Conservation (phyloP, 1,140 invertebrate genomes). For the Nebria ingens region DNA sequence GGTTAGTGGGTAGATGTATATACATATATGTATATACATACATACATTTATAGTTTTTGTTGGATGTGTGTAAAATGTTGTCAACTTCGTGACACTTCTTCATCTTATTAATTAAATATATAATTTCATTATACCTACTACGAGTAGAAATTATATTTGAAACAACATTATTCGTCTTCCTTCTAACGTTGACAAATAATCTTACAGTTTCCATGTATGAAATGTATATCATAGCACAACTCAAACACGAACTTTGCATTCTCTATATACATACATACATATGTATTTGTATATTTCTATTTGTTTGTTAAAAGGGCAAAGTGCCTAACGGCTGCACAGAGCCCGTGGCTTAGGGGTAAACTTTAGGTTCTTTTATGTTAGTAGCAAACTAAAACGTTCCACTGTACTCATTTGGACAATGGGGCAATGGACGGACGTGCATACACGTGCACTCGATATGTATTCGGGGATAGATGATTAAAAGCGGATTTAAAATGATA, state of each 20-base stretch:
- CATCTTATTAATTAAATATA: too few species aligned
- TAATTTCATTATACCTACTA: too few species aligned
- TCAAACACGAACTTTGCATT: neutral
- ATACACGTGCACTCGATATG: neutral
- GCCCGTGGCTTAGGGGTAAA: neutral
- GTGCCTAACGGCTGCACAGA: neutral
- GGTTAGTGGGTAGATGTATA: too few species aligned
- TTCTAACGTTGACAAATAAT: neutral
- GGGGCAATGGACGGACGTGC: neutral
- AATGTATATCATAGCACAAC: neutral
- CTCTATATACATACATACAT: too few species aligned
- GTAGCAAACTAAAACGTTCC: neutral
- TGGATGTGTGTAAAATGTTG: too few species aligned
- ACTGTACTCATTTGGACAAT: neutral
- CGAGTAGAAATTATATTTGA: too few species aligned
- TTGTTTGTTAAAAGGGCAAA: neutral
- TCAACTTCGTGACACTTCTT: too few species aligned
- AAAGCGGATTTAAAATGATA: constrained; percentile 5
- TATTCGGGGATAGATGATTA: neutral
- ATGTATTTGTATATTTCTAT: constrained; percentile 3
- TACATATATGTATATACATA: too few species aligned
- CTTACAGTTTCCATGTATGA: neutral
- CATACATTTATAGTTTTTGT: too few species aligned
- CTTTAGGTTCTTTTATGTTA: constrained; percentile 3
- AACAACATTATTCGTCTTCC: too few species aligned